Evolutionary conservation across 1,140 invertebrate genomes (phyloP), one percentile per base, ranked within the genome.

Genomic region (Leptoteleia sp.): DNA sequence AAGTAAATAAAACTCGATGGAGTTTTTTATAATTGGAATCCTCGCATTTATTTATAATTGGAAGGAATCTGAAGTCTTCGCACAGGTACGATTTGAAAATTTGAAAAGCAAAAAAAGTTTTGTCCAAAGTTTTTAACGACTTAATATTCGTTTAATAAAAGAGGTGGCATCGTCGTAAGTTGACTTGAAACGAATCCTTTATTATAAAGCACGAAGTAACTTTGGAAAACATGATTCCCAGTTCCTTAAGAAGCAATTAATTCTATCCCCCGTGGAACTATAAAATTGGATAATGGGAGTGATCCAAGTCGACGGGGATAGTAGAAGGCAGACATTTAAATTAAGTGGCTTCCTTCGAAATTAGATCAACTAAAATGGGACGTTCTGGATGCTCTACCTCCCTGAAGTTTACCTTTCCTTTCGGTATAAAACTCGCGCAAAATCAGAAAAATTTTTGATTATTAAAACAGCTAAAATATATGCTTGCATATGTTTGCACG

Each of bases 201-300:
- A 19, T 50, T 64, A 68, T 70, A 78, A 82, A 79, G 61, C 59
- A 75, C 29, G 40, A 45, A 57, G 61, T 80, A 80, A 80, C 81
- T 84, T 76, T 45, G 80, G 80, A 83, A 88, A 87, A 89, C 83
- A 86, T 87, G 84, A 88, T 88, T 87, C 81, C n/a, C 62, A 78
- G 71, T 87, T 87, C 79, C 81, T 87, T 84, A 87, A 85, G 85
- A 84, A 86, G 84, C 84, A 87, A 89, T 88, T 89, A 87, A 89
- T 88, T 87, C 61, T 78, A 67, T 87, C 81, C 81, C 79, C 82
- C 52, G 79, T 80, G 82, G 84, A 79, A 83, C 75, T 80, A 82
- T 82, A 84, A 82, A 84, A 76, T 78, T 67, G 75, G 59, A 76
- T 38, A 54, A 68, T 47, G 59, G 50, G 52, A 68, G 70, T 65